These are phyloP conservation scores for Tenualosa thibaudeaui DNA, from an alignment of 2,797 vertebrate species.

Conservation along the genomic window DNA sequence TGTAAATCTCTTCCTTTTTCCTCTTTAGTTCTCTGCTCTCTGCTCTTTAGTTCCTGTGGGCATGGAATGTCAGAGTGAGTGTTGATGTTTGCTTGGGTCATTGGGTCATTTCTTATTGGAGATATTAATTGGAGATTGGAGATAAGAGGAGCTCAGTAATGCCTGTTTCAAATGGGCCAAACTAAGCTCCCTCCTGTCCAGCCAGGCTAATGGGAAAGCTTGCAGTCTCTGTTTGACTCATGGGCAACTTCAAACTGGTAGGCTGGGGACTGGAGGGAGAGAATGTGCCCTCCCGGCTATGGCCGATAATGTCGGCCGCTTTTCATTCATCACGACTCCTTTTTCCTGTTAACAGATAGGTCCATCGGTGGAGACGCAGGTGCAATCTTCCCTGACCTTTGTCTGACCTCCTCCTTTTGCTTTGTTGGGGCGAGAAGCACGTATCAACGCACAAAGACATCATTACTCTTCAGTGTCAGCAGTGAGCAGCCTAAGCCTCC, in stretches of 20 bases:
- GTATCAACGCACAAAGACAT: slow-evolving; percentile 4
- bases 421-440: neutral
- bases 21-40: too few species aligned
- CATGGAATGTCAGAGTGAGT: neutral
- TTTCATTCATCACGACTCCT: slow-evolving; percentile 11
- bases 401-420: neutral
- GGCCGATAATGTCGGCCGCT: neutral
- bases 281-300: slow-evolving; percentile 17
- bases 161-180: slow-evolving; percentile 5
- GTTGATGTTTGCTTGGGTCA: neutral
- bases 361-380: neutral
- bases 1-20: neutral
- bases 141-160: neutral
- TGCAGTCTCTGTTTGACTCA: slow-evolving; percentile 8
- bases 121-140: too few species aligned
- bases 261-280: neutral
- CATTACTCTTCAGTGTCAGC: slow-evolving; percentile 20
- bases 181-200: neutral
- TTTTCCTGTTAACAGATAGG: neutral
- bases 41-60: neutral
- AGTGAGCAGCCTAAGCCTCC: neutral
- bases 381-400: slow-evolving; percentile 4
- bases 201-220: neutral
- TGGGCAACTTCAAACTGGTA: neutral
- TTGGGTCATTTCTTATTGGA: neutral